These are phyloP conservation scores for Andrena flavipes DNA, from an alignment of 2,888 invertebrate species.

Conservation along the genomic window DNA sequence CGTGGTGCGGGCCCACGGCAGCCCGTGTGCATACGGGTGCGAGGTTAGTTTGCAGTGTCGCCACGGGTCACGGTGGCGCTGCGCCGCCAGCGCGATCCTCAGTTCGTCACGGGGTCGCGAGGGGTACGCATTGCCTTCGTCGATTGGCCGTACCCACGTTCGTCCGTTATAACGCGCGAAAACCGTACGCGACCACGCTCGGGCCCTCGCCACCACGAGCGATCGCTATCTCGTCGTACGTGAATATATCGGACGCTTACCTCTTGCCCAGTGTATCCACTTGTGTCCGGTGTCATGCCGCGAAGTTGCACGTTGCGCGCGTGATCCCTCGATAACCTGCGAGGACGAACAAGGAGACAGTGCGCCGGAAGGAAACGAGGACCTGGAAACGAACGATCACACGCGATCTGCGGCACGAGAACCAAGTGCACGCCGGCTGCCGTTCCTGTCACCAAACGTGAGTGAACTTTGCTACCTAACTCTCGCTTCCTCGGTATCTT, in stretches of 20 bases:
- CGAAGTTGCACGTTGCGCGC: conserved; percentile 41
- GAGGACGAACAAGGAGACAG: conserved; percentile 23
- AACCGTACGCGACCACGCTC: conserved; percentile 37
- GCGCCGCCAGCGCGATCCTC: conserved; percentile 79
- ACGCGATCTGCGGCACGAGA: conserved; percentile 37
- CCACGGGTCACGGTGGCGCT: conserved; percentile 84
- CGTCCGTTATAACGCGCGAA: conserved; percentile 64
- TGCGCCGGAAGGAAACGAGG: conserved; percentile 25
- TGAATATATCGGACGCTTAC: not conserved
- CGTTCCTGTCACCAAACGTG: conserved; percentile 58
- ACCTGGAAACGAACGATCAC: conserved; percentile 23
- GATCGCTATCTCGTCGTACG: not conserved
- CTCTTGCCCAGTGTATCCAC: conserved; percentile 19
- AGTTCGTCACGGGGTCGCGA: conserved; percentile 84
- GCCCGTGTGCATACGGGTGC: conserved; percentile 59
- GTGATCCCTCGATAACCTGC: conserved; percentile 20
- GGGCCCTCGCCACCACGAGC: not conserved
- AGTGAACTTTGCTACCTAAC: conserved; percentile 34
- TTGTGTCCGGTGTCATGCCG: conserved; percentile 58
- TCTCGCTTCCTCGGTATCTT: not conserved
- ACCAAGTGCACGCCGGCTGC: conserved; percentile 11
- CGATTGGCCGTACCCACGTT: conserved; percentile 62
- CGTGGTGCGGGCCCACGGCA: conserved; percentile 48
- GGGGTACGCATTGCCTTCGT: conserved; percentile 72
- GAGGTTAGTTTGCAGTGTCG: conserved; percentile 79